These are phyloP conservation scores for Phalloptychus januarius DNA, from an alignment of 2,797 vertebrate species.

Conservation along the genomic window DNA sequence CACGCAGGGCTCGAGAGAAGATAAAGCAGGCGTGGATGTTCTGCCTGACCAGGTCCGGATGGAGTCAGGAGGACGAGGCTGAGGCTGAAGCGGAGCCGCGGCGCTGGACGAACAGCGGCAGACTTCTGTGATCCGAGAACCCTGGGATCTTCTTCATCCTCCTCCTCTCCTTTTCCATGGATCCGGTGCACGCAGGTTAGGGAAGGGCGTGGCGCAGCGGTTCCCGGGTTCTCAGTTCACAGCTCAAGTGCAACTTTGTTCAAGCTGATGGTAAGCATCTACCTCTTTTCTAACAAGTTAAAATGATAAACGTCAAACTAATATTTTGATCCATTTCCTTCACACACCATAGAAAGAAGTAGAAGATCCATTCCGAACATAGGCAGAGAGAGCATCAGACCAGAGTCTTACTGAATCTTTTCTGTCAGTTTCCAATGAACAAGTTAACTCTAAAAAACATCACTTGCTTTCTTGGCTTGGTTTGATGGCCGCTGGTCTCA, in stretches of 20 bases:
- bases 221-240: slow-evolving; percentile 25
- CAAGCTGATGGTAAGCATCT: slow-evolving; percentile 48
- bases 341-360: not conserved
- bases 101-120: slow-evolving; percentile 3
- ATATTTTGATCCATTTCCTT: not conserved
- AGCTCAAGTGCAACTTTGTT: slow-evolving; percentile 17
- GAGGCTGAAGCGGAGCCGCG: slow-evolving; percentile 14
- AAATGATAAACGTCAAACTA: not conserved
- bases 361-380: not conserved
- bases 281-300: not conserved
- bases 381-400: not conserved
- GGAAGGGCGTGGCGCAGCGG: slow-evolving; percentile 1
- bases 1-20: not conserved
- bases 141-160: not conserved
- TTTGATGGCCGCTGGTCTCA: not conserved
- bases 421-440: not conserved
- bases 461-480: not conserved
- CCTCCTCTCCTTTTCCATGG: slow-evolving; percentile 21
- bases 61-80: slow-evolving; percentile 32
- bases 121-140: slow-evolving; percentile 8
- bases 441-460: not conserved
- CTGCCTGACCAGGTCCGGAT: slow-evolving; percentile 23
- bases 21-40: not conserved
- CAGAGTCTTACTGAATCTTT: not conserved
- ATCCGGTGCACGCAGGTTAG: slow-evolving; percentile 20